Conservation (phyloP, 2,113 vertebrate species). For the Pelecanoides urinatrix region DNA sequence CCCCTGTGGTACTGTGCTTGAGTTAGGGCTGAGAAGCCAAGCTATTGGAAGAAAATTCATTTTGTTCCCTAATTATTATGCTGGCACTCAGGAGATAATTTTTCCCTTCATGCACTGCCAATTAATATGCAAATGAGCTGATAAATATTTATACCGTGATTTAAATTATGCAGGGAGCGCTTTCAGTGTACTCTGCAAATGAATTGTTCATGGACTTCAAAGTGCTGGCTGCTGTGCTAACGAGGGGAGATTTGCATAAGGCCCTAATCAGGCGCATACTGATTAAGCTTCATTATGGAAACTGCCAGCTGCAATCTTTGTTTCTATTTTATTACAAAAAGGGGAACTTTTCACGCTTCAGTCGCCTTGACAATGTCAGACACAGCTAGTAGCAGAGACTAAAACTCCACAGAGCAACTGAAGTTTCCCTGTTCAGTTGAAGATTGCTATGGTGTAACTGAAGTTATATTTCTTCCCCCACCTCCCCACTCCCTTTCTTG, state of each 20-base stretch:
- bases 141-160: conserved; percentile 99
- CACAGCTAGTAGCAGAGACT: conserved; percentile 79
- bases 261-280: conserved; percentile 99
- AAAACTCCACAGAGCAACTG: conserved; percentile 82
- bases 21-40: conserved; percentile 78
- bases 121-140: conserved; percentile 99
- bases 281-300: conserved; percentile 99
- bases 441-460: conserved; percentile 80
- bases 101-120: conserved; percentile 86
- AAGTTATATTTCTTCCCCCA: conserved; percentile 73
- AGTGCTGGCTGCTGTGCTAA: conserved; percentile 96
- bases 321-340: conserved; percentile 97
- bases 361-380: conserved; percentile 94
- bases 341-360: conserved; percentile 93
- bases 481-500: conserved; percentile 59
- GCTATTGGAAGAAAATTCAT: conserved; percentile 83
- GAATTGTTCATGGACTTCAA: conserved; percentile 99
- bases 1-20: conserved; percentile 71
- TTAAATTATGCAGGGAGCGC: conserved; percentile 99
- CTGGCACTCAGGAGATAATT: conserved; percentile 87
- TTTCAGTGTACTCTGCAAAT: conserved; percentile 97
- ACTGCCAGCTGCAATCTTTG: conserved; percentile 98
- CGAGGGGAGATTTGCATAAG: conserved; percentile 98
- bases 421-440: conserved; percentile 81
- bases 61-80: conserved; percentile 95